Evolutionary conservation across 2,113 vertebrate species (phyloP).

Genomic region (Amphiprion percula): DNA sequence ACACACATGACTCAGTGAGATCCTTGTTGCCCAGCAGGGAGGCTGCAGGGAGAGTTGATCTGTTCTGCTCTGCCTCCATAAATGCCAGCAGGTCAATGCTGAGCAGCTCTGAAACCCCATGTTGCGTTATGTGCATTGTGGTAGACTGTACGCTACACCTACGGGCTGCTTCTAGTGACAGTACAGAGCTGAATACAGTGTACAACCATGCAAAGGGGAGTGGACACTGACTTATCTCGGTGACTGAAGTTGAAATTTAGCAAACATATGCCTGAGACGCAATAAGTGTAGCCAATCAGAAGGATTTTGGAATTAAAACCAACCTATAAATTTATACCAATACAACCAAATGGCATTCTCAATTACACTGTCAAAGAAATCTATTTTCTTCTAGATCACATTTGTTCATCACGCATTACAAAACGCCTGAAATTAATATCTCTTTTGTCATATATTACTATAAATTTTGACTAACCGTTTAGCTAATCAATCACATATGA

Average conservation of each 20-base stretch:
- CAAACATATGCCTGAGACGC: neutral
- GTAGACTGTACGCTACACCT: neutral
- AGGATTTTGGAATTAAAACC: no score
- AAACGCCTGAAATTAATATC: no score
- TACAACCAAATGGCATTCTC: no score
- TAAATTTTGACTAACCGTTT: no score
- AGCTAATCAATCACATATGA: no score
- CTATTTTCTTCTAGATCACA: no score
- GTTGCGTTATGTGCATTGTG: constrained; percentile 20
- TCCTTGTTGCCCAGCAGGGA: constrained; percentile 63
- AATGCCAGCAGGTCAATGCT: constrained; percentile 71
- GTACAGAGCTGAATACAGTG: neutral
- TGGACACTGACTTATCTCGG: neutral
- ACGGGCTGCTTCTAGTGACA: neutral
- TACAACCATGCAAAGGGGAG: neutral
- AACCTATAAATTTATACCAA: no score
- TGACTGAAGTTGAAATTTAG: neutral
- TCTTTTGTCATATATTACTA: no score
- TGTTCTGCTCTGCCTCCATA: constrained; percentile 55
- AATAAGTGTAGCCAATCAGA: no score
- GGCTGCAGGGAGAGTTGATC: constrained; percentile 49
- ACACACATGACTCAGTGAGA: constrained; percentile 70
- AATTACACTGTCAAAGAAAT: no score
- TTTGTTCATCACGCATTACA: no score
- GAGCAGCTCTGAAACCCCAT: constrained; percentile 35